Conservation (phyloP, 2,888 invertebrate genomes). For the Drosophila trichaetosa region DNA sequence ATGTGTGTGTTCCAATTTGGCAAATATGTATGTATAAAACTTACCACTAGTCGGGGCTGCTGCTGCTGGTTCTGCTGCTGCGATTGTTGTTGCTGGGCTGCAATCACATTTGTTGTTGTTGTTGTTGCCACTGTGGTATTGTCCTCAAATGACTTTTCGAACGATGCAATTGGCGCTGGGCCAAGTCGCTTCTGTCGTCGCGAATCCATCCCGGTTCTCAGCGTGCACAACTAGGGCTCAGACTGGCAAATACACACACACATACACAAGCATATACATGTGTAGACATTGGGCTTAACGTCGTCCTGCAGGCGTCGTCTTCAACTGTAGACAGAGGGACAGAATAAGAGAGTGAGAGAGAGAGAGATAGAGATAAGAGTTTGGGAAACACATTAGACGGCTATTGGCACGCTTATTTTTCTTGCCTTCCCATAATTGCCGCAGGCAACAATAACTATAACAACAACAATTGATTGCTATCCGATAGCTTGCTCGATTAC, state of each 20-base stretch:
- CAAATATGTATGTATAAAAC: conserved; percentile 31
- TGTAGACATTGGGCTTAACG: conserved; percentile 16
- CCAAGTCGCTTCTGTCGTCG: conserved; percentile 91
- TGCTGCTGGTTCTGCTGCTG: conserved; percentile 5
- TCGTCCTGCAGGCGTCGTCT: conserved; percentile 40
- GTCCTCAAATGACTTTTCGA: conserved; percentile 88
- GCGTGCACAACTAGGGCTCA: conserved; percentile 42
- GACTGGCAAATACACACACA: conserved; percentile 27
- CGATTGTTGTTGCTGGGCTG: conserved; percentile 31
- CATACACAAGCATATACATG: conserved; percentile 17
- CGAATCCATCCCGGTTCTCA: conserved; percentile 76
- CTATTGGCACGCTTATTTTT: conserved; percentile 69
- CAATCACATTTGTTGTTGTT: conserved; percentile 22
- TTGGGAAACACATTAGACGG: conserved; percentile 52
- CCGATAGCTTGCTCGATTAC: background rate
- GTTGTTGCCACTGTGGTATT: conserved; percentile 65
- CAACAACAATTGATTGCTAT: conserved; percentile 12
- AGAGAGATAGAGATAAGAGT: background rate
- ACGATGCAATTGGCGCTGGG: conserved; percentile 97
- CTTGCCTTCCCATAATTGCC: conserved; percentile 65
- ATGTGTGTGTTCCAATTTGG: conserved; percentile 1
- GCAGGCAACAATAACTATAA: conserved; percentile 51
- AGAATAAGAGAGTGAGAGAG: background rate
- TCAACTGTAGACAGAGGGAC: conserved; percentile 17
- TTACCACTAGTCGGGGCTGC: conserved; percentile 46